Percentiles rank a stretch among this genome's conserved stretches.
These are phyloP conservation scores for Stylophora pistillata DNA, from an alignment of 64 coral and sea anemone species.

Conservation along the genomic window DNA sequence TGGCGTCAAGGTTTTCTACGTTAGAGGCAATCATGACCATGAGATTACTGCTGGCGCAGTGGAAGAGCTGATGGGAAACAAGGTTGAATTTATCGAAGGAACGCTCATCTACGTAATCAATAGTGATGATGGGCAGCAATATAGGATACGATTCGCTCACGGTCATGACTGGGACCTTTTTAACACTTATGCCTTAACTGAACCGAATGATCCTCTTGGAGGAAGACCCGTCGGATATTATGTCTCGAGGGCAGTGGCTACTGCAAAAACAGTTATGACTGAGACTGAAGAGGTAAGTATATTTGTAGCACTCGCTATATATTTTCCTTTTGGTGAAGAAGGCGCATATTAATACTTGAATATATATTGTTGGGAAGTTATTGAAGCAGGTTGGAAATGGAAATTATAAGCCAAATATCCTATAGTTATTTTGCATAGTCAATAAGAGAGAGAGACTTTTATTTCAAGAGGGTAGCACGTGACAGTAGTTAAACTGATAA, in stretches of 20 bases:
- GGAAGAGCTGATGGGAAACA: slow-evolving; percentile 18
- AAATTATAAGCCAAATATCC: too few relatives aligned
- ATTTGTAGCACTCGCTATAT: too few relatives aligned
- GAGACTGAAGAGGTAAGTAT: slow-evolving; percentile 37
- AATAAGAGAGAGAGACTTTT: too few relatives aligned
- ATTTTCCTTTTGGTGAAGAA: too few relatives aligned
- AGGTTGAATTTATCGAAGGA: slow-evolving; percentile 45
- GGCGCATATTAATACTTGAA: neutral
- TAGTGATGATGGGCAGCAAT: slow-evolving; percentile 23
- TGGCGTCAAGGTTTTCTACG: slow-evolving; percentile 45
- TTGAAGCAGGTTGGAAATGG: neutral
- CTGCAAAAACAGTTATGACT: neutral
- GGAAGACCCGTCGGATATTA: slow-evolving; percentile 46
- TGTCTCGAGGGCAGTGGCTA: slow-evolving; percentile 48
- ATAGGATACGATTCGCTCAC: slow-evolving; percentile 55
- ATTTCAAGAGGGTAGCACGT: too few relatives aligned
- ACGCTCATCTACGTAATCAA: slow-evolving; percentile 41
- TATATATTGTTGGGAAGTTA: neutral
- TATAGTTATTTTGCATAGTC: too few relatives aligned
- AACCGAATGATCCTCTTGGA: slow-evolving; percentile 6
- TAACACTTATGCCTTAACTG: slow-evolving; percentile 39
- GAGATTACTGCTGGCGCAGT: slow-evolving; percentile 14
- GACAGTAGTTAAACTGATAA: too few relatives aligned
- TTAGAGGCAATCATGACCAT: slow-evolving; percentile 61
- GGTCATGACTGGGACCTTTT: slow-evolving; percentile 68